These are phyloP conservation scores for Mastacembelus armatus DNA, from an alignment of 2,797 vertebrate genomes.

Conservation along the genomic window DNA sequence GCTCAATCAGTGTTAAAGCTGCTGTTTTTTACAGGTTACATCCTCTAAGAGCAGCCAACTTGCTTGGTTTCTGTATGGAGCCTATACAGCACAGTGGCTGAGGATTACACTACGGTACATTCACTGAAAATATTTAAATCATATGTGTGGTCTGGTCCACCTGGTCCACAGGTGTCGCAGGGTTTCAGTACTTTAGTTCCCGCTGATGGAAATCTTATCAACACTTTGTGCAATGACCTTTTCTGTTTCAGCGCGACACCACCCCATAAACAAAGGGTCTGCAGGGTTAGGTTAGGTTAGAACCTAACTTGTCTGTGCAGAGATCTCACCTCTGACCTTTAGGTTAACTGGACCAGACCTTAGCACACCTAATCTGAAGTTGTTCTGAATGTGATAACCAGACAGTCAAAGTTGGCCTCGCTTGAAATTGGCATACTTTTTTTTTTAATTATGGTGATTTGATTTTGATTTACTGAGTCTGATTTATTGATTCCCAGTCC, in stretches of 20 bases:
- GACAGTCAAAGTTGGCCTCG: too few species aligned
- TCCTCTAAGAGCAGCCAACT: slow-evolving; percentile 34
- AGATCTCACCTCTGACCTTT: neutral
- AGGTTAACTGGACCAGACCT: neutral
- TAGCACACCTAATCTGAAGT: neutral
- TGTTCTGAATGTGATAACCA: too few species aligned
- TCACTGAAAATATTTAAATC: slow-evolving; percentile 3
- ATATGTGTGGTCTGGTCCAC: too few species aligned
- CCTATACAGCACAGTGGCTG: neutral
- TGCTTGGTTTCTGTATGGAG: neutral
- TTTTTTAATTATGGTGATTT: too few species aligned
- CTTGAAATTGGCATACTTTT: too few species aligned
- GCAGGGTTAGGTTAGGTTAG: neutral
- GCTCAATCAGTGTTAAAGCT: slow-evolving; percentile 25
- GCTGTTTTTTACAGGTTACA: slow-evolving; percentile 22
- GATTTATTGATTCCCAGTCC: too few species aligned
- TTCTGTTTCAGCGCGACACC: neutral
- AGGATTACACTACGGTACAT: slow-evolving; percentile 6
- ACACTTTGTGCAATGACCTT: slow-evolving; percentile 3
- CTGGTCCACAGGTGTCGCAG: too few species aligned
- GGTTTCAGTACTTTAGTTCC: neutral
- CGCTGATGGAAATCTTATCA: neutral
- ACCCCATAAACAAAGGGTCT: neutral
- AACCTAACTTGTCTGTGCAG: neutral
- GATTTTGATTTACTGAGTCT: too few species aligned